phyloP scores from a whole-genome alignment of 2,888 invertebrate genomes.

The Carterocephalus palaemon region DNA sequence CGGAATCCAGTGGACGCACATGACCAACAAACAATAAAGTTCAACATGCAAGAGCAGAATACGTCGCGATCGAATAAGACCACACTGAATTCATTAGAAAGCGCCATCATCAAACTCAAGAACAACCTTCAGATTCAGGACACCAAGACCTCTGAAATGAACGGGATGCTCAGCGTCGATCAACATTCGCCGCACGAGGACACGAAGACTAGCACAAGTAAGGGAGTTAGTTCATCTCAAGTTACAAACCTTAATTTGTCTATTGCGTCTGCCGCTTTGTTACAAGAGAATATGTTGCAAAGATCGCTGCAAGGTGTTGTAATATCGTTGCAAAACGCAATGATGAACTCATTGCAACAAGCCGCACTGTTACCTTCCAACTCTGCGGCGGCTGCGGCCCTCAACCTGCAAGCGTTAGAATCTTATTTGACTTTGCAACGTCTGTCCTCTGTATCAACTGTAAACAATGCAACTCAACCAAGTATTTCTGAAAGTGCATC shows the following conservation, averaged over 20 bases:
- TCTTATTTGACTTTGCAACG: conserved; percentile 91
- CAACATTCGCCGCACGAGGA: conserved; percentile 59
- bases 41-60: conserved; percentile 75
- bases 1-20: conserved; percentile 27
- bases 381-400: conserved; percentile 89
- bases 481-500: conserved; percentile 54
- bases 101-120: conserved; percentile 75
- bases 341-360: conserved; percentile 90
- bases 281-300: conserved; percentile 83
- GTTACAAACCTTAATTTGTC: conserved; percentile 66
- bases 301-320: conserved; percentile 89
- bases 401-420: conserved; percentile 91
- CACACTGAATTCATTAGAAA: conserved; percentile 72
- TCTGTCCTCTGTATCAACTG: conserved; percentile 83
- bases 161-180: conserved; percentile 55
- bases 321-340: conserved; percentile 88
- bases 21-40: conserved; percentile 31
- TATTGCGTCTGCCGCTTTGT: conserved; percentile 79
- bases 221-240: conserved; percentile 61
- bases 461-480: conserved; percentile 56
- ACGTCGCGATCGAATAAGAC: conserved; percentile 68
- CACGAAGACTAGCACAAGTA: conserved; percentile 64
- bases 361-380: conserved; percentile 89
- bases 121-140: conserved; percentile 77
- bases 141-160: conserved; percentile 64